Conservation (phyloP, 2,888 invertebrate genomes). For the Drosophila greeni region DNA sequence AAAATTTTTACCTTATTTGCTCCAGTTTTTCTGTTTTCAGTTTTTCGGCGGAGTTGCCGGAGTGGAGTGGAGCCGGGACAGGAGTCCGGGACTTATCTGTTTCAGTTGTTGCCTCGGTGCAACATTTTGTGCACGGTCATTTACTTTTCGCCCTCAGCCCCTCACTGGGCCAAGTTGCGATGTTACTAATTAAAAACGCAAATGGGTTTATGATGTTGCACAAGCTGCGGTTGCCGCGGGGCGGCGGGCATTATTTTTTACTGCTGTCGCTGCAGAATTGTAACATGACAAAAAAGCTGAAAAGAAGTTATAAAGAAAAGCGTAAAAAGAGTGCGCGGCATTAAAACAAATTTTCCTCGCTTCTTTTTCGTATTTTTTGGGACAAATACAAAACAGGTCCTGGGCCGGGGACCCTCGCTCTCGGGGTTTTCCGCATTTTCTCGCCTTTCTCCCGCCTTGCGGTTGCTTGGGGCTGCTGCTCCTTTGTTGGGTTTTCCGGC, state of each 20-base stretch:
- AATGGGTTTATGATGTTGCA: constrained; percentile 75
- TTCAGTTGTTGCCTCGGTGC: constrained; percentile 34
- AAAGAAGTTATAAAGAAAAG: constrained; percentile 69
- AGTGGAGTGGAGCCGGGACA: neutral
- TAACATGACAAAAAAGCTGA: constrained; percentile 50
- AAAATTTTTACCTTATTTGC: constrained; percentile 72
- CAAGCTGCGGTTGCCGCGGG: constrained; percentile 63
- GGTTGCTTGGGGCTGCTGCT: constrained; percentile 46
- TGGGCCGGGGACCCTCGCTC: constrained; percentile 29
- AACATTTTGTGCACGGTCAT: constrained; percentile 67
- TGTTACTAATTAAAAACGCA: constrained; percentile 74
- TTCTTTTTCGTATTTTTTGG: constrained; percentile 24
- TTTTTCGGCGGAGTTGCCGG: neutral
- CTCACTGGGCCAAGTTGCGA: constrained; percentile 49
- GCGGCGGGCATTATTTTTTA: constrained; percentile 43
- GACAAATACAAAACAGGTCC: constrained; percentile 59
- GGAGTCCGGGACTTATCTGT: constrained; percentile 27
- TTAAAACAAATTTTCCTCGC: constrained; percentile 66
- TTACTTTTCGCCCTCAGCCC: constrained; percentile 44
- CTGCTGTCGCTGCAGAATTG: constrained; percentile 69
- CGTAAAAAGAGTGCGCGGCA: constrained; percentile 63
- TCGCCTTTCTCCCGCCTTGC: constrained; percentile 9
- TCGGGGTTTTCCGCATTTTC: constrained; percentile 12
- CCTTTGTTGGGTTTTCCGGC: constrained; percentile 29
- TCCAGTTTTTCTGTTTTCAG: constrained; percentile 49